Percentiles rank a stretch among this genome's conserved stretches.
phyloP scores from a whole-genome alignment of 2,797 vertebrate genomes.

The Pampus argenteus region DNA sequence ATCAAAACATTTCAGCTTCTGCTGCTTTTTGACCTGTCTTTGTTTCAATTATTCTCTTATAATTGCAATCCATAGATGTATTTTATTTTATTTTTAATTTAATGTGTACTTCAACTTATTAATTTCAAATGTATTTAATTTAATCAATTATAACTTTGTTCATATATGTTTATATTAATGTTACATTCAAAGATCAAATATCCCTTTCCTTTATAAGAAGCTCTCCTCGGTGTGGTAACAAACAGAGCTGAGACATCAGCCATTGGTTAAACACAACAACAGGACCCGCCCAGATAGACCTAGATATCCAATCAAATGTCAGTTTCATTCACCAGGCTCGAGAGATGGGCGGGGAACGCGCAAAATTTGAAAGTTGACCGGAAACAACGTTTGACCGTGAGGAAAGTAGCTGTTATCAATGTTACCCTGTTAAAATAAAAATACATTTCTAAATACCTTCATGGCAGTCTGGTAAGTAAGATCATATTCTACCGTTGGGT shows the following conservation, averaged over 20 bases:
- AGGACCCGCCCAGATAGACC: constrained; percentile 27
- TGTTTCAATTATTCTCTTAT: too few relatives aligned
- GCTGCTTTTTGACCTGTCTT: too few relatives aligned
- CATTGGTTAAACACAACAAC: constrained; percentile 54
- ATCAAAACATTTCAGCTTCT: too few relatives aligned
- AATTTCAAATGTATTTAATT: not conserved
- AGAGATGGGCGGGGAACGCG: constrained; percentile 70
- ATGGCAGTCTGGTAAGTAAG: constrained; percentile 66
- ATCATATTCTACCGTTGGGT: not conserved
- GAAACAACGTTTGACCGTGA: constrained; percentile 64
- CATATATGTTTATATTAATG: too few relatives aligned
- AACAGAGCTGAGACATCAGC: not conserved
- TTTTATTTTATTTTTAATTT: too few relatives aligned
- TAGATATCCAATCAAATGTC: constrained; percentile 58
- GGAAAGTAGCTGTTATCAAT: constrained; percentile 28
- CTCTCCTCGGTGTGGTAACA: not conserved
- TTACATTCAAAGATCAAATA: not conserved
- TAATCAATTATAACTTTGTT: not conserved
- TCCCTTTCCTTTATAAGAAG: not conserved
- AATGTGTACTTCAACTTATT: not conserved
- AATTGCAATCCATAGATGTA: too few relatives aligned
- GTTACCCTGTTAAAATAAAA: constrained; percentile 2
- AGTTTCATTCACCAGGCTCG: not conserved
- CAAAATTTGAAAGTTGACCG: constrained; percentile 87
- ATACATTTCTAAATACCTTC: not conserved